phyloP scores from a whole-genome alignment of 2,797 vertebrate genomes.

The Psittacula echo region DNA sequence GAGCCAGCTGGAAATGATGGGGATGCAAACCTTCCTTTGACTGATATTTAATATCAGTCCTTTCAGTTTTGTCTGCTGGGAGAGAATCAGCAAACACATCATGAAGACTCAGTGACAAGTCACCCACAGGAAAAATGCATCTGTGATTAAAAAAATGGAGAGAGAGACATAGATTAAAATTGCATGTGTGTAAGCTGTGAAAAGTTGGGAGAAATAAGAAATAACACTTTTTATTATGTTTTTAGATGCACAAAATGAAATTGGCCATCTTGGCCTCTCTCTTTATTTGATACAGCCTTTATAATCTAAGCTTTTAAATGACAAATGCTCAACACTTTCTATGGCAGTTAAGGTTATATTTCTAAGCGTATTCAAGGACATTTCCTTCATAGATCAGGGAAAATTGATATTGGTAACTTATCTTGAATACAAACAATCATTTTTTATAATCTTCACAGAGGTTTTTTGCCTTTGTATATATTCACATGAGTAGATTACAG shows the following conservation, averaged over 20 bases:
- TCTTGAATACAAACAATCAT: background rate
- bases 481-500: background rate
- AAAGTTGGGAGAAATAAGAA: background rate
- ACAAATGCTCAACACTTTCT: background rate
- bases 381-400: background rate
- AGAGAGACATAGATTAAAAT: background rate
- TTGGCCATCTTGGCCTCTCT: background rate
- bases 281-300: background rate
- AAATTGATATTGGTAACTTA: background rate
- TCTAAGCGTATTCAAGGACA: background rate
- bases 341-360: background rate
- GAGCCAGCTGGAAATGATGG: background rate
- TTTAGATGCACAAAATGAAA: background rate
- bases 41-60: constrained; percentile 14
- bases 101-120: background rate
- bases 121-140: background rate
- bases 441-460: background rate
- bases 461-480: background rate
- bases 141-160: background rate
- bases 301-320: background rate
- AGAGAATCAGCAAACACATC: background rate
- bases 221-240: background rate
- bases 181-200: background rate
- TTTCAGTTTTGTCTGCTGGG: background rate
- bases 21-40: background rate